Base-by-base conservation (phyloP, 2,888 invertebrate genomes). In the Actias luna region DNA sequence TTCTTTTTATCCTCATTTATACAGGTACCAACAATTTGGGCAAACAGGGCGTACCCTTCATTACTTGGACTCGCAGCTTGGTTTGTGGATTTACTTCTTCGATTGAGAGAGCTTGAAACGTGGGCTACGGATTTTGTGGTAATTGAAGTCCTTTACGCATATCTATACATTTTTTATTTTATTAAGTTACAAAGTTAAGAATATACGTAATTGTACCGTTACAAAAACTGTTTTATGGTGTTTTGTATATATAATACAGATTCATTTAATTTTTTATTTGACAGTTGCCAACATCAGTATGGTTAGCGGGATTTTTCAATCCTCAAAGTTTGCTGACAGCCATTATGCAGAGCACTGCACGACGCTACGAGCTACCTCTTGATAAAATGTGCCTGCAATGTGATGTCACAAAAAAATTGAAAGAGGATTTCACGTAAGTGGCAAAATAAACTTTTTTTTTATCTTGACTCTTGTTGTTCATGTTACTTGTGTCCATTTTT, bases 281-380 rank as follows among this genome's bases (percentile, higher is more conserved):
- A 52, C 75, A 97, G 97, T 89, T 99, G 64, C 98, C 98, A 39
- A 94, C 98, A 1, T 97, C 97, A 52, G 98, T 99, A 18, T 99
- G 99, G 99, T 91, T 99, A 66, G 98, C 97, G 16, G 99, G 99
- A n/a, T 98, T 99, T 89, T 99, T 99, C 93, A 99, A 99, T 87
- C 99, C 99, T 0, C 99, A 99, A 88, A 98, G 98, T 46, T 94
- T 99, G 75, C 90, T 99, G 64, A 99, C 99, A 0, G 99, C 99
- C 59, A 99, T 99, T 77, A 99, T 99, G 98, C 99, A 99, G 90
- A 98, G 98, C 77, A 98, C 98, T 35, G 99, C 99, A 0, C 94
- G 99, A 35, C 95, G 96, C 80, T 97, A 98, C 94, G 97, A 93
- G 84, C 93, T 98, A 74, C 99, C 99, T 0, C 93, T 99, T 57